A percentile compares a stretch with the other conserved stretches of the same genome.
Evolutionary conservation across 2,797 vertebrate genomes (phyloP).

Genomic region (Euphonia xanthogaster): DNA sequence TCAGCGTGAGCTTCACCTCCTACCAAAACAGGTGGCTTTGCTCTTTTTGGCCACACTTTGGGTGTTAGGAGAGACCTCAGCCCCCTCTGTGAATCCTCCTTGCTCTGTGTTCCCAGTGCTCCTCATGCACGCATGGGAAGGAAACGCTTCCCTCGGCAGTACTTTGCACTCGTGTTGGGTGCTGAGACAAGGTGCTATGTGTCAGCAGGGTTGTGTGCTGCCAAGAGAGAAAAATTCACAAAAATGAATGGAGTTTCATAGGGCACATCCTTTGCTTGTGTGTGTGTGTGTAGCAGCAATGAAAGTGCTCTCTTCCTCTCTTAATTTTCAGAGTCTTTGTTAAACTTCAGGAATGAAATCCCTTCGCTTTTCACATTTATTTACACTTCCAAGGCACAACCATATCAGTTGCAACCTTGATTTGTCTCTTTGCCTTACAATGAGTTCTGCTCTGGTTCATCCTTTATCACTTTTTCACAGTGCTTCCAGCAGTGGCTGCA

Average conservation of each 20-base stretch:
- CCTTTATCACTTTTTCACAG: slow-evolving; percentile 2
- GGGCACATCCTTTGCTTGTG: not conserved
- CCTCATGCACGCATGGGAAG: not conserved
- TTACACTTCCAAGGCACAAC: not conserved
- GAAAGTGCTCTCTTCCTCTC: not conserved
- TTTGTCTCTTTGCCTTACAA: slow-evolving; percentile 11
- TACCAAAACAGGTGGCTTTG: not conserved
- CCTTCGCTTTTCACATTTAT: not conserved
- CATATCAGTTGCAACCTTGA: not conserved
- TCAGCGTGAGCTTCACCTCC: not conserved
- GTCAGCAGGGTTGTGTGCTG: not conserved
- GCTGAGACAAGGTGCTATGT: not conserved
- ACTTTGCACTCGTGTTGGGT: not conserved
- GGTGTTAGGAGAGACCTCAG: not conserved
- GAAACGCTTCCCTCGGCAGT: not conserved
- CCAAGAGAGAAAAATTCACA: not conserved
- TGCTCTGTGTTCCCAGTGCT: not conserved
- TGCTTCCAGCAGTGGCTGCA: slow-evolving; percentile 29
- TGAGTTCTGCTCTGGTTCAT: slow-evolving; percentile 18
- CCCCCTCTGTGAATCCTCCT: not conserved
- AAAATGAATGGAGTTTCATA: not conserved
- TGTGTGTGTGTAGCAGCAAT: not conserved
- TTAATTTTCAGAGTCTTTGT: not conserved
- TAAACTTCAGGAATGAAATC: not conserved
- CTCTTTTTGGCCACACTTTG: not conserved